Conservation (phyloP, 1,140 invertebrate species). For the Gryllus bimaculatus region DNA sequence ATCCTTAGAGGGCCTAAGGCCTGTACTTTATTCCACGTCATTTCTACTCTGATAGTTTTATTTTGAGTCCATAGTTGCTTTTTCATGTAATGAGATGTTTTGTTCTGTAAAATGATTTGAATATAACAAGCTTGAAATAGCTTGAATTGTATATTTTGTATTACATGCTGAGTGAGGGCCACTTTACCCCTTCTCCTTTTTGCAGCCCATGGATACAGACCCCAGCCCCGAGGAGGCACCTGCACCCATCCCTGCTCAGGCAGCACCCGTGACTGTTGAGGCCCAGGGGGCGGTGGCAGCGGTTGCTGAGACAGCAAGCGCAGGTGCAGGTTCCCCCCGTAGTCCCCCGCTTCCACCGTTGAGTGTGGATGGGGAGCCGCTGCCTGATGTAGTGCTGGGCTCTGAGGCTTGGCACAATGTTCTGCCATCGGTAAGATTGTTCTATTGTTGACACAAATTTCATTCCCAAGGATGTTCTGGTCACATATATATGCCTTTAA, state of each 20-base stretch:
- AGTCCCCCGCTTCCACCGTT: not conserved
- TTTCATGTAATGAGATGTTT: too few relatives aligned
- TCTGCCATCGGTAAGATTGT: slow-evolving; percentile 39
- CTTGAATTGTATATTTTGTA: too few relatives aligned
- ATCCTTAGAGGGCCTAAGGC: too few relatives aligned
- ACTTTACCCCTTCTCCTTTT: not conserved
- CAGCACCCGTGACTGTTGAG: slow-evolving; percentile 1
- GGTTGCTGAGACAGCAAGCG: slow-evolving; percentile 10
- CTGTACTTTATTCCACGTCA: too few relatives aligned
- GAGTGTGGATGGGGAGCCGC: slow-evolving; percentile 28
- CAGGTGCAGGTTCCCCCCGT: not conserved
- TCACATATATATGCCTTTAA: too few relatives aligned
- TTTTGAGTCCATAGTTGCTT: too few relatives aligned
- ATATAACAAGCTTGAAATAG: too few relatives aligned
- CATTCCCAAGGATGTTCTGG: too few relatives aligned
- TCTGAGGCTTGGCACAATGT: slow-evolving; percentile 46
- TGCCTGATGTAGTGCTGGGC: slow-evolving; percentile 41
- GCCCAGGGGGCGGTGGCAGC: not conserved
- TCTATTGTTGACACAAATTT: not conserved
- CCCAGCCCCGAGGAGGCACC: not conserved
- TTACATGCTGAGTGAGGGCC: too few relatives aligned
- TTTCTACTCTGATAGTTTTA: too few relatives aligned
- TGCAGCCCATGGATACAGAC: not conserved
- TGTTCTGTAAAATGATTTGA: too few relatives aligned
- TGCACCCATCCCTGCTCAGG: not conserved